Conservation (phyloP, 2,888 invertebrate genomes). For the Phalangium opilio region DNA sequence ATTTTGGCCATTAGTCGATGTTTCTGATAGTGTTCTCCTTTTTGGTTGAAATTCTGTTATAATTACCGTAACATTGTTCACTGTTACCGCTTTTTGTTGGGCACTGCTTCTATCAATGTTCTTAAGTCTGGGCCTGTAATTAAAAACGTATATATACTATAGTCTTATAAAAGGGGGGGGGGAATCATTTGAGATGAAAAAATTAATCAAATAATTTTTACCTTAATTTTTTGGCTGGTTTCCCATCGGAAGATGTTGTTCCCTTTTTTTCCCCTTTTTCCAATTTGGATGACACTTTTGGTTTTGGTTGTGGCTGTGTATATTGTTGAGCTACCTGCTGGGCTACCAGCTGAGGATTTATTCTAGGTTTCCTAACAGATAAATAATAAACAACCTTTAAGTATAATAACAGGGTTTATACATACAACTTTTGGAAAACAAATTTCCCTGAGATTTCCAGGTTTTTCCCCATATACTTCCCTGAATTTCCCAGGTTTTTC, state of each 20-base stretch:
- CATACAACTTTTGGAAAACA: no score
- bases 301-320: constrained; percentile 25
- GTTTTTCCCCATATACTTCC: no score
- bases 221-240: no score
- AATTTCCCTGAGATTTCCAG: no score
- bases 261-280: constrained; percentile 28
- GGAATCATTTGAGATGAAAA: no score
- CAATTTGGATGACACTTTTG: constrained; percentile 24
- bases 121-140: constrained; percentile 54
- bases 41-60: constrained; percentile 64
- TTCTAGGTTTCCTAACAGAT: constrained; percentile 64
- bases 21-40: constrained; percentile 17
- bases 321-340: constrained; percentile 74
- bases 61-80: constrained; percentile 90
- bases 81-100: constrained; percentile 86
- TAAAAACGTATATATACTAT: neutral
- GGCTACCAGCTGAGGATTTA: constrained; percentile 77
- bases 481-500: no score
- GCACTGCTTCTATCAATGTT: constrained; percentile 85
- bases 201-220: no score
- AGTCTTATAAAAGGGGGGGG: neutral
- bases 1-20: constrained; percentile 13
- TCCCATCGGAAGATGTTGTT: constrained; percentile 18
- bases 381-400: no score
- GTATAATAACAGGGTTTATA: no score